Conservation (phyloP, 2,888 invertebrate species). For the Platynereis dumerilii region DNA sequence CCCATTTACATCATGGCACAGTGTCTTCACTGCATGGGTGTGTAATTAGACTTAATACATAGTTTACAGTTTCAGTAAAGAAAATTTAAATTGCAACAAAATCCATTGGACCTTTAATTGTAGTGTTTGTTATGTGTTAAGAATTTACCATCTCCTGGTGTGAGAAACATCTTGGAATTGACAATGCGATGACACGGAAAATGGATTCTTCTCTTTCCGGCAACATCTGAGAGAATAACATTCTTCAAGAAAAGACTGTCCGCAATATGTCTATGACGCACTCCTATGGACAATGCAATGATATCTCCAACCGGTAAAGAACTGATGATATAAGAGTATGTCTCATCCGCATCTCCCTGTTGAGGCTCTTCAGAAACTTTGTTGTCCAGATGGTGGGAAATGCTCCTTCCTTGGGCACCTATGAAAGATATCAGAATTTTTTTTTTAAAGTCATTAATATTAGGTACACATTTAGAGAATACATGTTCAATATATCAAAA, state of each 20-base stretch:
- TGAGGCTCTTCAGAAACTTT: no score
- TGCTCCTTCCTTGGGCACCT: constrained; percentile 27
- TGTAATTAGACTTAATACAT: no score
- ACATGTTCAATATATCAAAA: neutral
- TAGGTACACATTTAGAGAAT: neutral
- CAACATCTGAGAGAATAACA: constrained; percentile 32
- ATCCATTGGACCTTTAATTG: no score
- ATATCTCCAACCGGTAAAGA: constrained; percentile 37
- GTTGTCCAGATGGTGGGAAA: no score
- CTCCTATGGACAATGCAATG: constrained; percentile 34
- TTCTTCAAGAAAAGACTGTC: constrained; percentile 39
- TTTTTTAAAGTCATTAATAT: neutral
- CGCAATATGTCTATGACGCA: constrained; percentile 38
- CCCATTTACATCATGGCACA: no score
- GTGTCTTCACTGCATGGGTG: no score
- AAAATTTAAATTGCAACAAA: no score
- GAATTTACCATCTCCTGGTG: constrained; percentile 38
- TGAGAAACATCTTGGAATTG: constrained; percentile 34
- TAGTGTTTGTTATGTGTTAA: no score
- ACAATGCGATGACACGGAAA: constrained; percentile 39
- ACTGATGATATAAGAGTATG: constrained; percentile 30
- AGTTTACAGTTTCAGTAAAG: no score
- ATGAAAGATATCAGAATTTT: neutral
- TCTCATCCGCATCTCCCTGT: constrained; percentile 25
- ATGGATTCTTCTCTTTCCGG: constrained; percentile 23